These are phyloP conservation scores for Rhynchomys soricoides DNA, from an alignment of 2,113 vertebrate genomes.

Conservation along the genomic window DNA sequence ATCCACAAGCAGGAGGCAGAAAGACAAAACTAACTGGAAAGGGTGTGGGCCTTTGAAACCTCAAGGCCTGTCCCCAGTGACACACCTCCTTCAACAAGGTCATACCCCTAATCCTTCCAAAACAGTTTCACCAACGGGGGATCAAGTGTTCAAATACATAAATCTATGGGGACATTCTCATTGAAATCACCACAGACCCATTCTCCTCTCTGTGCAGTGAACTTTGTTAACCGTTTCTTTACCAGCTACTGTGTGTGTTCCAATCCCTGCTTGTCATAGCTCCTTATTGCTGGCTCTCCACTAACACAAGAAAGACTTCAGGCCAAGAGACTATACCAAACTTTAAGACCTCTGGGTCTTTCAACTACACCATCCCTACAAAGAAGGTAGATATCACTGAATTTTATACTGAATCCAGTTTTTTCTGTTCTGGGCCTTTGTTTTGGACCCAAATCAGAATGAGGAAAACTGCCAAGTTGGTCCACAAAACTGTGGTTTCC, in stretches of 20 bases:
- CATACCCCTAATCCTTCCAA: background rate
- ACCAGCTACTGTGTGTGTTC: background rate
- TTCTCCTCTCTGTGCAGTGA: background rate
- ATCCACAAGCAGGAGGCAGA: background rate
- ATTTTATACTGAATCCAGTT: background rate
- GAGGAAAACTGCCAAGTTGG: background rate
- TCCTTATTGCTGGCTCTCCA: background rate
- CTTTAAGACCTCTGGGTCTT: background rate
- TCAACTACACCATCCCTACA: background rate
- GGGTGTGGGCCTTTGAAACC: background rate
- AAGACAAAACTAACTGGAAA: background rate
- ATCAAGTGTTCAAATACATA: background rate
- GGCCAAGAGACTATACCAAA: background rate
- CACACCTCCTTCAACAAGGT: background rate
- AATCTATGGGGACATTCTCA: background rate
- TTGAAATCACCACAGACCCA: background rate
- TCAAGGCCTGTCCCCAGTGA: background rate
- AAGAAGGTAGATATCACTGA: background rate
- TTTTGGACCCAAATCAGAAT: slow-evolving; percentile 28
- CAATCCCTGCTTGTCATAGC: background rate
- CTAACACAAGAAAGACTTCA: background rate
- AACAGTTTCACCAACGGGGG: background rate
- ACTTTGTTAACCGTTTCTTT: background rate
- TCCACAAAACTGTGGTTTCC: background rate
- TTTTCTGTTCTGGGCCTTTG: background rate